Conservation (phyloP, 1,140 invertebrate species). For the Drosophila pseudoobscura region DNA sequence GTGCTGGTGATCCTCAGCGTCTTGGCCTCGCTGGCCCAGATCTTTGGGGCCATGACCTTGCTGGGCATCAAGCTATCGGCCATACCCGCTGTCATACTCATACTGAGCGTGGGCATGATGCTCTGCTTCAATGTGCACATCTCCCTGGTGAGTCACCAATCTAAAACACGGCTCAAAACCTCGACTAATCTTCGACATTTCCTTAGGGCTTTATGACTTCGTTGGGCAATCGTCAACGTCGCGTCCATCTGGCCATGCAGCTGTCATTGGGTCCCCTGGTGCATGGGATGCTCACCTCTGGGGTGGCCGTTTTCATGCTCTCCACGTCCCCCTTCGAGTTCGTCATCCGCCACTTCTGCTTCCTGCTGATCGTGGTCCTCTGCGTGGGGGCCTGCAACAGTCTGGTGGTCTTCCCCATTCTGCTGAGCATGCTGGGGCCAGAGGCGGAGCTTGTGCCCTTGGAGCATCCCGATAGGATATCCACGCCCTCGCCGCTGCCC, state of each 20-base stretch:
- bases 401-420: constrained; percentile 95
- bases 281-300: constrained; percentile 92
- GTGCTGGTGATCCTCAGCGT: constrained; percentile 90
- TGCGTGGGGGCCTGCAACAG: constrained; percentile 95
- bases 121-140: constrained; percentile 95
- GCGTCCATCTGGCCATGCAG: constrained; percentile 91
- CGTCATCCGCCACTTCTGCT: constrained; percentile 96
- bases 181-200: background rate
- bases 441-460: constrained; percentile 93
- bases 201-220: constrained; percentile 94
- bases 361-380: constrained; percentile 92
- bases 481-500: constrained; percentile 92
- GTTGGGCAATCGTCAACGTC: constrained; percentile 91
- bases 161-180: background rate
- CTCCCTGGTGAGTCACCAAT: constrained; percentile 88
- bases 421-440: constrained; percentile 95
- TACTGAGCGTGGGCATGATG: constrained; percentile 94
- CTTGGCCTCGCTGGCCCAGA: constrained; percentile 90
- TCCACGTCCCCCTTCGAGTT: constrained; percentile 98
- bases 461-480: constrained; percentile 92
- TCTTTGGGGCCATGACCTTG: constrained; percentile 94
- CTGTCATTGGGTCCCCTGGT: constrained; percentile 94
- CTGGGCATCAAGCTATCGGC: constrained; percentile 94
- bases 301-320: constrained; percentile 93
- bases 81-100: constrained; percentile 94